Percentiles rank a stretch among this genome's conserved stretches.
These are phyloP conservation scores for Drosophila nasuta DNA, from an alignment of 1,140 invertebrate genomes.

Conservation along the genomic window DNA sequence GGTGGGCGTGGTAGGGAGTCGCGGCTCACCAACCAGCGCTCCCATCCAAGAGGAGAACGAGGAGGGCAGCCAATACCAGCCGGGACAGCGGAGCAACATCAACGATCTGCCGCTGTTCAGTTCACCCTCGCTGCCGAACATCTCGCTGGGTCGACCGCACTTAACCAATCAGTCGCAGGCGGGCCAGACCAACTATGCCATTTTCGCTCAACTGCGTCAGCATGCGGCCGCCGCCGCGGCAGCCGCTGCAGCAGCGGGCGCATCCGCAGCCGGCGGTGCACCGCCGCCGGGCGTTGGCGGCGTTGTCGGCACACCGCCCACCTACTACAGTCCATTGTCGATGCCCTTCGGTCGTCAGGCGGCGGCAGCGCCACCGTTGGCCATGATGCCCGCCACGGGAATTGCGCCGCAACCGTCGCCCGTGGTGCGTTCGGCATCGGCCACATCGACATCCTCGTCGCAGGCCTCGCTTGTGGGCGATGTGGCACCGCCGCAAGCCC, in stretches of 20 bases:
- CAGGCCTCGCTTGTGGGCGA: conserved; percentile 77
- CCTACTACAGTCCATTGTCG: conserved; percentile 74
- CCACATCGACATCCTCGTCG: conserved; percentile 79
- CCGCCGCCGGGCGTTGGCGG: conserved; percentile 14
- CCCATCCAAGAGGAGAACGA: conserved; percentile 90
- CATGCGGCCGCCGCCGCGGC: conserved; percentile 60
- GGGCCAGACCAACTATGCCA: conserved; percentile 71
- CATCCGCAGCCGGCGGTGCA: no score
- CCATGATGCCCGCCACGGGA: conserved; percentile 72
- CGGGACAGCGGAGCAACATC: conserved; percentile 84
- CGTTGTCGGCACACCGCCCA: conserved; percentile 54
- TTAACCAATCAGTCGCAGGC: conserved; percentile 85
- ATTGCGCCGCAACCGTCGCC: conserved; percentile 75
- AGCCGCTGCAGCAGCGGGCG: neutral
- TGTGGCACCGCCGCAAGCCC: conserved; percentile 78
- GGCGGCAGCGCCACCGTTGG: conserved; percentile 38
- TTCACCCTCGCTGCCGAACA: conserved; percentile 98
- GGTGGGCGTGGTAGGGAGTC: conserved; percentile 84
- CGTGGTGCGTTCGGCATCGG: conserved; percentile 77
- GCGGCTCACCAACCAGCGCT: conserved; percentile 87
- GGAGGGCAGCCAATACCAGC: conserved; percentile 81
- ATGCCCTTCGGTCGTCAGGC: conserved; percentile 63
- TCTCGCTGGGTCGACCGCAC: conserved; percentile 94
- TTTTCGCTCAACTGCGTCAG: conserved; percentile 73
- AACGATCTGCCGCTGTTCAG: conserved; percentile 92